phyloP scores from a whole-genome alignment of 2,113 vertebrate species.

The Ammodytes marinus region DNA sequence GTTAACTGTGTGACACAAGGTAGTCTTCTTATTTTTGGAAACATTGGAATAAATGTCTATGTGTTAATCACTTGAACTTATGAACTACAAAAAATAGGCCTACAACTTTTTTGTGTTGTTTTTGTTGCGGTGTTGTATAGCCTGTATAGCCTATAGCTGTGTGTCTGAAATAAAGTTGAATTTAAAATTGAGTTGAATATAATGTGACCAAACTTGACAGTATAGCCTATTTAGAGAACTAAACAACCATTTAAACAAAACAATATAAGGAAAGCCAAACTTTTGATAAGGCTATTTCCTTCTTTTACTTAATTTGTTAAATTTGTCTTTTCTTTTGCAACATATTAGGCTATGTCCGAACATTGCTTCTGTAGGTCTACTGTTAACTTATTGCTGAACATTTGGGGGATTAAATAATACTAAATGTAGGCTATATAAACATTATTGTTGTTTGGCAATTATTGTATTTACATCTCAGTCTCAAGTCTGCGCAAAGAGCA shows the following conservation, averaged over 20 bases:
- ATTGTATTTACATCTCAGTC: neutral
- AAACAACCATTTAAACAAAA: neutral
- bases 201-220: neutral
- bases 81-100: no score
- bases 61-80: no score
- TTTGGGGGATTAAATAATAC: neutral
- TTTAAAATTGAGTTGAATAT: no score
- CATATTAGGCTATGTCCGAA: neutral
- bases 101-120: no score
- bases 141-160: no score
- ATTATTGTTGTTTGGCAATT: neutral
- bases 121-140: no score
- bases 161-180: no score
- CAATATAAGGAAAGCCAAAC: neutral
- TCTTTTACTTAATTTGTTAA: neutral
- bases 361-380: neutral
- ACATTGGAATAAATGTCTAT: no score
- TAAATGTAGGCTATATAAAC: neutral
- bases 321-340: neutral
- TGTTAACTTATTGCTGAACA: neutral
- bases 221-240: neutral
- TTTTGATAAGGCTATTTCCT: neutral
- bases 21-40: no score
- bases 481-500: neutral
- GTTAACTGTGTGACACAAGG: no score